phyloP scores from a whole-genome alignment of 2,113 vertebrate genomes.

The Galeopterus variegatus region DNA sequence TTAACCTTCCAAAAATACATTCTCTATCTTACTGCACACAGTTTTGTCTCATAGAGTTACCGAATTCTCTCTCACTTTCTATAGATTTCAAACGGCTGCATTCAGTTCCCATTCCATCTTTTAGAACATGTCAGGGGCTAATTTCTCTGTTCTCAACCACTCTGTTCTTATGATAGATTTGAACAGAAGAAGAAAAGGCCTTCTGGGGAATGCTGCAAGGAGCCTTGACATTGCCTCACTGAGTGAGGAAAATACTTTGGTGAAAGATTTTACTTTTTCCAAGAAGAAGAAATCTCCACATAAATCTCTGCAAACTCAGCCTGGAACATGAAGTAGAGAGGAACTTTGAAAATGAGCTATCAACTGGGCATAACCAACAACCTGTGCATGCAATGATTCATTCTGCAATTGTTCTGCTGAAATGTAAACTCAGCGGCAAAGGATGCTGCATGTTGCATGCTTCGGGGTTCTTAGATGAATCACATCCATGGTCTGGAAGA shows the following conservation, averaged over 20 bases:
- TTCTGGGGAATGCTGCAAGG: not conserved
- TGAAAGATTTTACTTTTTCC: constrained; percentile 70
- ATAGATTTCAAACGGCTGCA: not conserved
- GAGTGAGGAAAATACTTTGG: not conserved
- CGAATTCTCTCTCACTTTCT: not conserved
- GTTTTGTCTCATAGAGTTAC: not conserved
- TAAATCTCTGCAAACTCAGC: constrained; percentile 41
- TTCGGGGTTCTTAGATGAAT: not conserved
- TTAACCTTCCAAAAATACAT: not conserved
- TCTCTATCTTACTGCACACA: not conserved
- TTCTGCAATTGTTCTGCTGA: constrained; percentile 59
- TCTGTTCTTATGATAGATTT: not conserved
- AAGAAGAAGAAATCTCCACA: not conserved
- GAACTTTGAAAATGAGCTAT: constrained; percentile 23
- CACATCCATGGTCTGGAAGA: not conserved
- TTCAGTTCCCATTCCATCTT: not conserved
- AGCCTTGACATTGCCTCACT: not conserved
- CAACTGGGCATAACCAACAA: constrained; percentile 6
- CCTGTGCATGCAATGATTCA: not conserved
- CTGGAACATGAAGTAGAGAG: not conserved
- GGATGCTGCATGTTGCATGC: rapidly evolving
- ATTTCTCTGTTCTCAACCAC: not conserved
- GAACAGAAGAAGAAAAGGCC: not conserved
- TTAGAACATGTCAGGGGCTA: not conserved
- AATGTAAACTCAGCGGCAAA: not conserved